phyloP scores from a whole-genome alignment of 2,888 invertebrate genomes.

The Athalia cordata region DNA sequence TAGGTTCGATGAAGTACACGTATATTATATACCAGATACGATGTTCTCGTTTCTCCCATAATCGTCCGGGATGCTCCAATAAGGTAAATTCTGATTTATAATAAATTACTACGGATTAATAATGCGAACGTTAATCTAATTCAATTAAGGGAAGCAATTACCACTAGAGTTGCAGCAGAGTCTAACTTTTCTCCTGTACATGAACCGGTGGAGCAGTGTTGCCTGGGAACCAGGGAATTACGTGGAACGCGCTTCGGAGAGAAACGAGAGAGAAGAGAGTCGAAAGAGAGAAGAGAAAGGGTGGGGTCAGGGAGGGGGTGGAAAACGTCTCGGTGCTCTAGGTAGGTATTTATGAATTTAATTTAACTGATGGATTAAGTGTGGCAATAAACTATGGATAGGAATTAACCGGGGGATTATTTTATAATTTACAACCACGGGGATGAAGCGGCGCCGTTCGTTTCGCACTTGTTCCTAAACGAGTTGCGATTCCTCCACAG shows the following conservation, averaged over 20 bases:
- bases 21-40: too few species aligned
- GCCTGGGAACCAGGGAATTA: conserved; percentile 18
- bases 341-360: conserved; percentile 63
- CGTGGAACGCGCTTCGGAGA: not conserved
- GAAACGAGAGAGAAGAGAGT: not conserved
- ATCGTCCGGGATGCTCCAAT: too few species aligned
- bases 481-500: not conserved
- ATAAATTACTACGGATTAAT: conserved; percentile 29
- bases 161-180: conserved; percentile 14
- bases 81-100: conserved; percentile 4
- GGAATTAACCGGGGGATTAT: conserved; percentile 70
- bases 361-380: conserved; percentile 65
- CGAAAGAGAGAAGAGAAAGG: conserved; percentile 18
- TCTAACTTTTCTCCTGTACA: conserved; percentile 15
- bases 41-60: too few species aligned
- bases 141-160: conserved; percentile 39
- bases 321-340: conserved; percentile 44
- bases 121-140: conserved; percentile 39
- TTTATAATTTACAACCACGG: conserved; percentile 67
- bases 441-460: conserved; percentile 23
- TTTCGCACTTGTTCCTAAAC: conserved; percentile 12
- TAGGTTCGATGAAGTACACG: not conserved
- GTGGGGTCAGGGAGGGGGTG: conserved; percentile 44
- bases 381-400: conserved; percentile 65
- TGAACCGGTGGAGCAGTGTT: not conserved